These are phyloP conservation scores for Nematopogon swammerdamellus DNA, from an alignment of 2,888 invertebrate genomes.

Conservation along the genomic window DNA sequence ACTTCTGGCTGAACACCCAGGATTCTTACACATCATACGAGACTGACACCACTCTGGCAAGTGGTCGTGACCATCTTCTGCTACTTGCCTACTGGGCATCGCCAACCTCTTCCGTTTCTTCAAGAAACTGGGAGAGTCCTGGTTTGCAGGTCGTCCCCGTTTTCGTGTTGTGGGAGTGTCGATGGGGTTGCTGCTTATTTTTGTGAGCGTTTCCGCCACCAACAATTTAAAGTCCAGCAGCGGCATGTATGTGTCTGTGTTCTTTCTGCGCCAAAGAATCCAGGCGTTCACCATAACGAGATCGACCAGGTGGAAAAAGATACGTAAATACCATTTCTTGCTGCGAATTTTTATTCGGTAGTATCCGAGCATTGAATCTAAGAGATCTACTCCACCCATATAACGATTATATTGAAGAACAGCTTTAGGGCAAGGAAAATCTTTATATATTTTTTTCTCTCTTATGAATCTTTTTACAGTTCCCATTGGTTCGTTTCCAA, in stretches of 20 bases:
- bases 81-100: conserved; percentile 10
- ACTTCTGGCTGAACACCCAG: conserved; percentile 2
- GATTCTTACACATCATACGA: background rate
- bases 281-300: background rate
- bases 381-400: conserved; percentile 17
- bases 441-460: conserved; percentile 12
- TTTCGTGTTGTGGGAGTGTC: conserved; percentile 10
- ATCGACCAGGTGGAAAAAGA: conserved; percentile 1
- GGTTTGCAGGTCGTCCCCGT: conserved; percentile 9
- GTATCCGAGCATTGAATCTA: conserved; percentile 1
- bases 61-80: conserved; percentile 10
- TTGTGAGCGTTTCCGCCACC: background rate
- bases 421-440: conserved; percentile 14
- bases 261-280: conserved; percentile 2
- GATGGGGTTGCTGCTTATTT: background rate
- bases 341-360: background rate
- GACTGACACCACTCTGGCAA: conserved; percentile 8
- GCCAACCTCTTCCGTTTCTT: conserved; percentile 7
- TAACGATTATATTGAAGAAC: conserved; percentile 12
- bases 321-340: conserved; percentile 1
- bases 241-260: conserved; percentile 10
- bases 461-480: conserved; percentile 10
- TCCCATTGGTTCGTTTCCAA: conserved; percentile 13
- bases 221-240: conserved; percentile 10
- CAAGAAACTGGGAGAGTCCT: background rate